A percentile compares a stretch with the other conserved stretches of the same genome.
These are phyloP conservation scores for Misgurnus anguillicaudatus DNA, from an alignment of 2,113 vertebrate genomes.

Conservation along the genomic window DNA sequence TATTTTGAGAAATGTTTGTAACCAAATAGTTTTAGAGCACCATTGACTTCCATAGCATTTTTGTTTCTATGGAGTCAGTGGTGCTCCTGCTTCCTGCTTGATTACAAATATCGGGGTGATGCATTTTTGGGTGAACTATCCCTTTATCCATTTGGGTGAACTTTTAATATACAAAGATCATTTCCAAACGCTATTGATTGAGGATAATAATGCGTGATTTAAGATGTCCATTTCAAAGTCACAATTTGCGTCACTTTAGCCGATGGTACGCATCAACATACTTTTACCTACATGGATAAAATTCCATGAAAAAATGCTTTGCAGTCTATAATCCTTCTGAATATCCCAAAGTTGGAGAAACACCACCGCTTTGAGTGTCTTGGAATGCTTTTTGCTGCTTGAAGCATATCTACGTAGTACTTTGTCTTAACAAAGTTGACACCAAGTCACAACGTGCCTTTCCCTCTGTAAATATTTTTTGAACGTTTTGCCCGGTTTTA, in stretches of 20 bases:
- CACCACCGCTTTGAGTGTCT: constrained; percentile 29
- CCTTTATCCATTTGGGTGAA: no score
- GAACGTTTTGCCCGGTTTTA: constrained; percentile 36
- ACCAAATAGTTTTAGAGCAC: no score
- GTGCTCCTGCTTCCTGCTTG: no score
- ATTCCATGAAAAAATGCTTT: neutral
- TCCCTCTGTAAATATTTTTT: constrained; percentile 50
- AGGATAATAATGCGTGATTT: neutral
- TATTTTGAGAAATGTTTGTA: no score
- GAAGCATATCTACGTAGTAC: constrained; percentile 36
- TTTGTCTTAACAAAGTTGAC: constrained; percentile 44
- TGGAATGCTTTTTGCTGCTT: constrained; percentile 46
- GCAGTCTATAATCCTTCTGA: neutral
- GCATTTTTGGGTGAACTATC: no score
- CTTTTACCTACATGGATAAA: constrained; percentile 22
- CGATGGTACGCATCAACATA: neutral
- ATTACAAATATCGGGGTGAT: no score
- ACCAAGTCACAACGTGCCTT: constrained; percentile 46
- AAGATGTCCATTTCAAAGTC: neutral
- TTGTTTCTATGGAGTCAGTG: no score
- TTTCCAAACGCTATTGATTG: no score
- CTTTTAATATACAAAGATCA: no score
- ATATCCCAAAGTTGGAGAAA: constrained; percentile 14
- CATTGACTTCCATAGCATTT: no score
- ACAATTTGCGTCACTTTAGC: neutral